Evolutionary conservation across 2,113 vertebrate species (phyloP).

Genomic region (Oreochromis aureus): DNA sequence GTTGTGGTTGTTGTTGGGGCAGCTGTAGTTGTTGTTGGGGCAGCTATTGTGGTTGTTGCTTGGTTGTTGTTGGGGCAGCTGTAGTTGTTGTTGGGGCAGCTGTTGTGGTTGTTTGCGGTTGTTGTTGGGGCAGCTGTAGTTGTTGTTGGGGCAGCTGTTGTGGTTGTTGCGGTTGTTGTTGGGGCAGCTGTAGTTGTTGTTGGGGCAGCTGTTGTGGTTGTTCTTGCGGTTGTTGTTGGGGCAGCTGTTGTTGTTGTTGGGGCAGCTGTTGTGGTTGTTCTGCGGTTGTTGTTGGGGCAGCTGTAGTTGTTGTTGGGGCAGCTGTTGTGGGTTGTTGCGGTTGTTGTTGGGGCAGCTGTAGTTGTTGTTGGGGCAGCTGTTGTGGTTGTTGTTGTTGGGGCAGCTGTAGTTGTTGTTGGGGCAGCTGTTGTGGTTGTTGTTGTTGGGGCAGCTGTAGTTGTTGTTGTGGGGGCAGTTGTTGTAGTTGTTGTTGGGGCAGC

Average conservation of each 20-base stretch:
- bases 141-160: background rate
- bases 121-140: accelerated
- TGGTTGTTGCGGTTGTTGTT: background rate
- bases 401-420: accelerated
- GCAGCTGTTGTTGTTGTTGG: accelerated
- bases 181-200: accelerated
- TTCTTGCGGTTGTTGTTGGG: too few relatives aligned
- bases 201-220: background rate
- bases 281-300: too few relatives aligned
- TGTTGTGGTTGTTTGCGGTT: background rate
- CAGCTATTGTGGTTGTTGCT: too few relatives aligned
- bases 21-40: background rate
- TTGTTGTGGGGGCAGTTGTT: background rate
- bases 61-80: accelerated
- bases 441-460: accelerated
- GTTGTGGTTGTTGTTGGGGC: too few relatives aligned
- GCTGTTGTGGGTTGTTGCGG: background rate
- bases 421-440: background rate
- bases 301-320: accelerated
- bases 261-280: background rate
- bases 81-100: too few relatives aligned
- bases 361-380: background rate
- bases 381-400: background rate
- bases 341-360: accelerated
- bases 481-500: accelerated